These are phyloP conservation scores for Taenioides sp. DNA, from an alignment of 2,797 vertebrate genomes.

Conservation along the genomic window DNA sequence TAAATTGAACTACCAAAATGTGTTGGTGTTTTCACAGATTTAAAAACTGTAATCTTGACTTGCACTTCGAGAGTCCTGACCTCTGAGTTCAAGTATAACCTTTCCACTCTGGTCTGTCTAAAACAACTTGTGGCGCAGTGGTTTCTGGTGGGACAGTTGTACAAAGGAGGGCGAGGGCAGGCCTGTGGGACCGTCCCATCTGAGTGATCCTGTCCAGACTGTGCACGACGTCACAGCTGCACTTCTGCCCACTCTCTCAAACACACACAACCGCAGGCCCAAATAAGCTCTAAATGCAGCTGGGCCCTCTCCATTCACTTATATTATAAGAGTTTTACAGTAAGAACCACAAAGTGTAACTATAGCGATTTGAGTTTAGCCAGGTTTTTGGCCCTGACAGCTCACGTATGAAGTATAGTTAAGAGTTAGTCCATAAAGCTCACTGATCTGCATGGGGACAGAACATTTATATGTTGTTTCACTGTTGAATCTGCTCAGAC, in stretches of 20 bases:
- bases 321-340: slow-evolving; percentile 60
- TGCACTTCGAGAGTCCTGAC: slow-evolving; percentile 52
- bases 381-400: slow-evolving; percentile 56
- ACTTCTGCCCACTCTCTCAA: slow-evolving; percentile 64
- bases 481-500: slow-evolving; percentile 28
- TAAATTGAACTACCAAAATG: background rate
- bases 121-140: slow-evolving; percentile 64
- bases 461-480: slow-evolving; percentile 27
- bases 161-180: slow-evolving; percentile 33
- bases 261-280: slow-evolving; percentile 69
- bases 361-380: slow-evolving; percentile 54
- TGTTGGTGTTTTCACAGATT: background rate
- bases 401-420: slow-evolving; percentile 31
- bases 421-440: slow-evolving; percentile 26
- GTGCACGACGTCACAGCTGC: slow-evolving; percentile 68
- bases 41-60: slow-evolving; percentile 29
- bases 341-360: slow-evolving; percentile 58
- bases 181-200: slow-evolving; percentile 55
- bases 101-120: slow-evolving; percentile 54
- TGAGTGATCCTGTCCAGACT: slow-evolving; percentile 76
- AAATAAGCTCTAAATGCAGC: slow-evolving; percentile 69
- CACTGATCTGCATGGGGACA: slow-evolving; percentile 14
- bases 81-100: slow-evolving; percentile 55
- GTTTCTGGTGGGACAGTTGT: slow-evolving; percentile 55
- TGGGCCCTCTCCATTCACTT: slow-evolving; percentile 46